Base-by-base conservation (phyloP, 2,888 invertebrate species). In the Tanypteryx hageni region DNA sequence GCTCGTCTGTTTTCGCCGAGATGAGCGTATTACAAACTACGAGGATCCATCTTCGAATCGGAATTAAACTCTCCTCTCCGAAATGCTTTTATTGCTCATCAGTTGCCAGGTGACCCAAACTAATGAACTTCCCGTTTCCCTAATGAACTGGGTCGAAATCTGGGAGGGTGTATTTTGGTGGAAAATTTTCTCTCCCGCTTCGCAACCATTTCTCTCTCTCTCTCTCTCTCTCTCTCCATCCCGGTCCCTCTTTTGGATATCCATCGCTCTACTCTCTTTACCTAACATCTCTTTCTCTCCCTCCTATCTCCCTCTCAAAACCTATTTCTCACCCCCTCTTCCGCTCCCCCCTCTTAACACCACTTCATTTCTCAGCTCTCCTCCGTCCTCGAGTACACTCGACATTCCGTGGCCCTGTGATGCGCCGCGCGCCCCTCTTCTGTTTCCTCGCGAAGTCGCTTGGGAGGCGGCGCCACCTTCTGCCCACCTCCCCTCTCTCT, bases 61-160 rank as follows among this genome's bases (percentile, higher is more conserved):
- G 76, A 76, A 76, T 76, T 76, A 76, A 76, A 76, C 27, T 76
- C 27, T 27, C 27, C 76, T 27, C 76, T 22, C 27, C 68, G 16
- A 22, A n/a, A 68, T 22, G 27, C 76, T 76, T 27, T 76, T 76
- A 76, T 76, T 27, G 76, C 76, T 76, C 76, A 76, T 76, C 18
- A 27, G 76, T 76, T 76, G 76, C 76, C 76, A 76, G 76, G 76
- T 76, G 76, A 76, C 76, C 76, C 76, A 76, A 76, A 76, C 27
- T 76, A 76, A 76, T 22, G 76, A 76, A 76, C 76, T 76, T 76
- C 76, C 76, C 76, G 76, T 27, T 22, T 76, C 76, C n/a, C 76
- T 76, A 76, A 76, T 76, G 27, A 76, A 76, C 76, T 22, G 27
- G 76, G 76, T 76, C 27, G 76, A 13, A 76, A 27, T 76, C 76